A percentile compares a stretch with the other conserved stretches of the same genome.
phyloP scores from a whole-genome alignment of 2,797 vertebrate species.

The Rhyacichthys aspro region DNA sequence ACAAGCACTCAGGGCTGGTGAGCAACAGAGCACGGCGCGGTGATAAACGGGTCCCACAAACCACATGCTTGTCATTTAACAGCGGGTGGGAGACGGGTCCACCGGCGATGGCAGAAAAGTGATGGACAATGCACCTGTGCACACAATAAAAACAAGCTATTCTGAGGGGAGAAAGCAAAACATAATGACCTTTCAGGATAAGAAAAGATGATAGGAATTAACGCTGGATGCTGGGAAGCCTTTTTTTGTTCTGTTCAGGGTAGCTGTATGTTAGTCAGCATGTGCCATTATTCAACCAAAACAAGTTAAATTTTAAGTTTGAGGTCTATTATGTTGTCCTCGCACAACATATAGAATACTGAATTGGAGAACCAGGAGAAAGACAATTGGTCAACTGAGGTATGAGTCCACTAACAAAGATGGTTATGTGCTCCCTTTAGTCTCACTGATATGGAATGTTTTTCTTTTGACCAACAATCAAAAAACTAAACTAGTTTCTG shows the following conservation, averaged over 20 bases:
- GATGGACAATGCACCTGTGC: constrained; percentile 12
- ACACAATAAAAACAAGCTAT: constrained; percentile 6
- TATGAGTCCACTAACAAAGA: no score
- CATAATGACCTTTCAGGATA: not conserved
- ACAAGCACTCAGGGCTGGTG: constrained; percentile 13
- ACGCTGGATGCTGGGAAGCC: not conserved
- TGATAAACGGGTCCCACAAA: constrained; percentile 10
- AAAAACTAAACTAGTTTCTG: no score
- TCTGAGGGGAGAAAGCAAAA: not conserved
- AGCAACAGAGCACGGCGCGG: not conserved
- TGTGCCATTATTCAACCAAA: no score
- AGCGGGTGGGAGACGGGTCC: not conserved
- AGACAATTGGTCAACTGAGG: no score
- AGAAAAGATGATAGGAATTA: constrained; percentile 2
- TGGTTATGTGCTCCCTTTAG: no score
- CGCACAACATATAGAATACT: no score
- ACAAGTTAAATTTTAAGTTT: no score
- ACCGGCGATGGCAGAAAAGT: not conserved
- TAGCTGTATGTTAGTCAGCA: no score
- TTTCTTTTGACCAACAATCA: no score
- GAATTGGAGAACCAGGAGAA: no score
- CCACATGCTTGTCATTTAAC: constrained; percentile 25
- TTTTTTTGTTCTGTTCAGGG: not conserved
- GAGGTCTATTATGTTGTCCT: no score
- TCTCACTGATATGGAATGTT: no score